Evolutionary conservation across 2,797 vertebrate genomes (phyloP).

Genomic region (Sciaenops ocellatus): DNA sequence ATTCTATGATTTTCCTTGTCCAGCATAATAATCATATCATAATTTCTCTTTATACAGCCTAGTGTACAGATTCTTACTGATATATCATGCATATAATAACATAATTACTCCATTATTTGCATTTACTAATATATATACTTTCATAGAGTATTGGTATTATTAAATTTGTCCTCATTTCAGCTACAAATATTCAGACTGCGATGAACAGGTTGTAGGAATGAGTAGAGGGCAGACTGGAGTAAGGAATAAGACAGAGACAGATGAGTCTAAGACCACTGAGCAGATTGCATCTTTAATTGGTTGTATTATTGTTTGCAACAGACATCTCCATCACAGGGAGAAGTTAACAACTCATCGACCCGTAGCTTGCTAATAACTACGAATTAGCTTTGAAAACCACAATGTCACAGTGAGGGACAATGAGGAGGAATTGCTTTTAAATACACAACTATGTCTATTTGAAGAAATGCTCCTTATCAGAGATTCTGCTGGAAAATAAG

Average conservation of each 20-base stretch:
- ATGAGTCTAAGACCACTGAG: slow-evolving; percentile 64
- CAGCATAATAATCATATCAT: not conserved
- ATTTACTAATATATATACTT: not conserved
- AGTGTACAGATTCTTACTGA: not conserved
- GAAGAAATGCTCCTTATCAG: slow-evolving; percentile 8
- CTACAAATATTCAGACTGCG: slow-evolving; percentile 3
- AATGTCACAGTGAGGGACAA: slow-evolving; percentile 9
- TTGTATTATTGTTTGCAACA: slow-evolving; percentile 68
- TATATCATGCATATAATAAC: not conserved
- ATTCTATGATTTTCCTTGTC: not conserved
- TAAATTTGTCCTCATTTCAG: not conserved
- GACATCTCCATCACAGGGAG: slow-evolving; percentile 72
- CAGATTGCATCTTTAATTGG: slow-evolving; percentile 80
- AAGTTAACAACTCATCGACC: slow-evolving; percentile 74
- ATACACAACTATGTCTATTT: slow-evolving; percentile 16
- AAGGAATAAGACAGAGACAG: slow-evolving; percentile 64
- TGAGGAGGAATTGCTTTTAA: slow-evolving; percentile 29
- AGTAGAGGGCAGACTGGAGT: slow-evolving; percentile 18
- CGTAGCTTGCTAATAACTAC: slow-evolving; percentile 67
- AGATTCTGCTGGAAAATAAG: not conserved
- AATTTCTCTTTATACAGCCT: not conserved
- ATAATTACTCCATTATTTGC: not conserved
- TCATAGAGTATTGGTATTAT: not conserved
- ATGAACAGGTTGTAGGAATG: slow-evolving; percentile 33
- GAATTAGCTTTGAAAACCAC: slow-evolving; percentile 65